Conservation (phyloP, 1,140 invertebrate species). For the Archivesica marissinica region DNA sequence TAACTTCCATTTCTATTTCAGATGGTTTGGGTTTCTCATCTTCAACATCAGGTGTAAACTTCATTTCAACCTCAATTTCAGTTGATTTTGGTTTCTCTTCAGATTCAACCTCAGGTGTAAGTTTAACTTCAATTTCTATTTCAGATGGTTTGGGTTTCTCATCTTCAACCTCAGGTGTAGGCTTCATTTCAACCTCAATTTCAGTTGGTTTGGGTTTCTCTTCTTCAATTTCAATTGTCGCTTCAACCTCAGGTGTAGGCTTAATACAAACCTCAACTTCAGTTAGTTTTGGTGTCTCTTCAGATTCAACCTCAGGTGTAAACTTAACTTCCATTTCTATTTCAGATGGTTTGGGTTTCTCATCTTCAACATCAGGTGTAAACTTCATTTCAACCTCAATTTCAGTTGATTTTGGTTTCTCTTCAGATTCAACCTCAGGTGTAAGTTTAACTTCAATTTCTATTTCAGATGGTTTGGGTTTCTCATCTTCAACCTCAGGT, state of each 20-base stretch:
- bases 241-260: background rate
- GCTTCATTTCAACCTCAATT: slow-evolving; percentile 15
- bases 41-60: background rate
- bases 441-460: background rate
- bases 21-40: slow-evolving; percentile 34
- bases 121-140: no score
- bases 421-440: slow-evolving; percentile 3
- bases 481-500: background rate
- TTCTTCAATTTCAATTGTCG: slow-evolving; percentile 26
- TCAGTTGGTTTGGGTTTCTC: slow-evolving; percentile 43
- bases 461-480: background rate
- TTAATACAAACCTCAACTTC: background rate
- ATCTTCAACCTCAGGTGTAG: slow-evolving; percentile 30
- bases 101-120: background rate
- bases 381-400: background rate
- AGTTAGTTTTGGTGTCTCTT: background rate
- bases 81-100: background rate
- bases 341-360: background rate
- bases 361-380: background rate
- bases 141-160: no score
- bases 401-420: slow-evolving; percentile 36
- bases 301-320: background rate
- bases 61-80: slow-evolving; percentile 6
- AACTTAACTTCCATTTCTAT: slow-evolving; percentile 3
- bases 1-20: slow-evolving; percentile 2